A percentile compares a stretch with the other conserved stretches of the same genome.
Evolutionary conservation across 2,888 invertebrate genomes (phyloP).

Genomic region (Cephalotes varians): DNA sequence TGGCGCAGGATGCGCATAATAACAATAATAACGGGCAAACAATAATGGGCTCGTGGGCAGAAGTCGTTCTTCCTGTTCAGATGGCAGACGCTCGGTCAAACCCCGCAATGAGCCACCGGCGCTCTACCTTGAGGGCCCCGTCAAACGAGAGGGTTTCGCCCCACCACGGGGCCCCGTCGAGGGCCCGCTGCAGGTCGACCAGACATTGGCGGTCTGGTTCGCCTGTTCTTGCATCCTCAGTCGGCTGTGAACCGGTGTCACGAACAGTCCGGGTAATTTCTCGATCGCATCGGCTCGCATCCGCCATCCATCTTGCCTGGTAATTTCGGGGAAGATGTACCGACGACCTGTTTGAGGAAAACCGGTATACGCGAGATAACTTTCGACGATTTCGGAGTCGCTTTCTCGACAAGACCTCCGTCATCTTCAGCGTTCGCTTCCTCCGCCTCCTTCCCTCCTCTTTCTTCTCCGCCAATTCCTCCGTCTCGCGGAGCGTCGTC

Average conservation of each 20-base stretch:
- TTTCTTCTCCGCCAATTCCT: neutral
- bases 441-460: neutral
- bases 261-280: neutral
- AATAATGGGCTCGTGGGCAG: constrained; percentile 61
- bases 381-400: constrained; percentile 8
- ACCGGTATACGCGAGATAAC: constrained; percentile 28
- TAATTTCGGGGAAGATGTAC: neutral
- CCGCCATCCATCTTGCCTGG: neutral
- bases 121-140: constrained; percentile 60
- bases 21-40: constrained; percentile 57
- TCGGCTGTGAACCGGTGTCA: constrained; percentile 62
- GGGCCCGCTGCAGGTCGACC: constrained; percentile 66
- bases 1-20: constrained; percentile 54
- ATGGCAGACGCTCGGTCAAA: constrained; percentile 53
- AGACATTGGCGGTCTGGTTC: constrained; percentile 55
- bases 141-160: constrained; percentile 62
- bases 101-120: constrained; percentile 52
- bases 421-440: constrained; percentile 7
- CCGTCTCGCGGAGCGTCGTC: neutral
- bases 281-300: neutral
- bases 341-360: constrained; percentile 9
- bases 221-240: constrained; percentile 57
- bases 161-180: constrained; percentile 55
- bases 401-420: constrained; percentile 2
- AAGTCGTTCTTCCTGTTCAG: constrained; percentile 62